Evolutionary conservation across 2,797 vertebrate species (phyloP).

Genomic region (Apodemus agrarius): DNA sequence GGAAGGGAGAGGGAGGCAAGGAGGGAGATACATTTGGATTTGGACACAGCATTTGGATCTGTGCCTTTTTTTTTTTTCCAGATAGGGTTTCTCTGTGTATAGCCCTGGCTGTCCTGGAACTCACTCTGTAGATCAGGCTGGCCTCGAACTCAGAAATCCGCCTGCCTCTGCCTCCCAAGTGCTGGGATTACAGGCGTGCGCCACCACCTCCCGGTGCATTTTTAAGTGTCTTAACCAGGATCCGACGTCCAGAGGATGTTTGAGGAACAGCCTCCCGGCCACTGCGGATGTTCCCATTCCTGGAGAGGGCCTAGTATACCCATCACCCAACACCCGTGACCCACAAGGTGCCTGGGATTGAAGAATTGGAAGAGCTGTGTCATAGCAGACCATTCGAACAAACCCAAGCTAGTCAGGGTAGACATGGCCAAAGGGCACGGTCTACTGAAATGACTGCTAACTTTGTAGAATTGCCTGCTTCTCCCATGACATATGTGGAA

Average conservation of each 20-base stretch:
- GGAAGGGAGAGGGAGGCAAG: background rate
- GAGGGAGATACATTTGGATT: background rate
- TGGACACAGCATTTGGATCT: background rate
- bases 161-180: background rate
- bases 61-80: background rate
- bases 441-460: background rate
- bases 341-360: background rate
- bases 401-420: background rate
- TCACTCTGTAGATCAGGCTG: background rate
- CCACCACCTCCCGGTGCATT: no score
- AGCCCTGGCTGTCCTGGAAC: background rate
- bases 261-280: background rate
- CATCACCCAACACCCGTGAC: background rate
- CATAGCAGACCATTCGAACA: background rate
- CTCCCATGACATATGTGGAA: background rate
- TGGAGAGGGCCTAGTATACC: background rate
- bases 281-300: background rate
- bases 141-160: background rate
- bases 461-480: background rate
- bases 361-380: background rate
- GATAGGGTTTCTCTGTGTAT: no score
- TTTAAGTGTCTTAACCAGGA: background rate
- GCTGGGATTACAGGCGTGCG: no score
- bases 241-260: background rate
- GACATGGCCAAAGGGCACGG: background rate